Base-by-base conservation (phyloP, 1,140 invertebrate genomes). In the Drosophila novamexicana region DNA sequence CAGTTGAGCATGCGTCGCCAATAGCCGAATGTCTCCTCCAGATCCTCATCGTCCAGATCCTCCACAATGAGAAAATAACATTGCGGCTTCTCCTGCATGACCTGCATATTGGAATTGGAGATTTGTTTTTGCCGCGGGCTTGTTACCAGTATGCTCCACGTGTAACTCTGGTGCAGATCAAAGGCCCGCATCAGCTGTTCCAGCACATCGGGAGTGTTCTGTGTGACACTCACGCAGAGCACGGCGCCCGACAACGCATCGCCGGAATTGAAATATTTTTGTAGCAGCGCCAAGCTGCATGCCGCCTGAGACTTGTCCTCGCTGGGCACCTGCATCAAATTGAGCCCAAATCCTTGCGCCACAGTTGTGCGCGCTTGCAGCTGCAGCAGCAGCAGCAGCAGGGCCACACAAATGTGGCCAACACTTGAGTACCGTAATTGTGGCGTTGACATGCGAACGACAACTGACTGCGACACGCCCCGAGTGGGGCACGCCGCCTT, bases 1-100 rank as follows among this genome's bases (percentile, higher is more conserved):
- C 91, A 92, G 72, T 91, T 92, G 0, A 84, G 1, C 72, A 74
- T 88, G n/a, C 16, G 45, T 39, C 81, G 84, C 91, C 91, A 92
- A 54, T 84, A 39, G 29, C 70, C 76, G 6, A 64, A 81, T 32
- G 54, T 65, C 67, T 90, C 82, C 34, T 91, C 82, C 3, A 92
- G 45, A 50, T 92, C 91, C 9, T 81, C 91, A 29, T 91, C 90
- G 0, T 91, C 86, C 8, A 91, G 52, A 54, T 76, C 83, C 12
- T 81, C 77, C 2, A 91, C 72, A 6, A 91, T 65, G 0, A 92
- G 34, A 22, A 92, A 92, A 54, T 92, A 92, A 32, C 84, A 90
- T 42, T 91, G 91, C 0, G 91, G 91, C 49, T 91, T 92, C 61
- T 90, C 84, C 6, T 75, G 57, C 68, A 92, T 64, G 1, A 76